phyloP scores from a whole-genome alignment of 1,140 invertebrate species.

The Ostrea denselamellosa region DNA sequence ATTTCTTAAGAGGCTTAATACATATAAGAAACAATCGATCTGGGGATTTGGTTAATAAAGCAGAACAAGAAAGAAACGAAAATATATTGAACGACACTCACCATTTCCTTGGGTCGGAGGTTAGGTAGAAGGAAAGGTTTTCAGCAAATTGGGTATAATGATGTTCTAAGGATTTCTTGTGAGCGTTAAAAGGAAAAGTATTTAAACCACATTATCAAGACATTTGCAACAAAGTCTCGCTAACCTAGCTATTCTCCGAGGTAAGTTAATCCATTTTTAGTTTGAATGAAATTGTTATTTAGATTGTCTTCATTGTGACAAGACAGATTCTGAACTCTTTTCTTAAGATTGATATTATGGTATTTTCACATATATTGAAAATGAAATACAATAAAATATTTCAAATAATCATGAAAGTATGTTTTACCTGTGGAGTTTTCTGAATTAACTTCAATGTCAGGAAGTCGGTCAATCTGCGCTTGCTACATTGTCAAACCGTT shows the following conservation, averaged over 20 bases:
- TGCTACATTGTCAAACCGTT: no score
- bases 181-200: neutral
- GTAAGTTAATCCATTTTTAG: neutral
- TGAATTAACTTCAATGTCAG: no score
- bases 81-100: slow-evolving; percentile 24
- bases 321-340: no score
- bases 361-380: no score
- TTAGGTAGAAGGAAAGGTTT: neutral
- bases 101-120: neutral
- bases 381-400: no score
- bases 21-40: slow-evolving; percentile 18
- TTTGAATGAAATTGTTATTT: no score
- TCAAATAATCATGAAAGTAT: no score
- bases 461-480: no score
- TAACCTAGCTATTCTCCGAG: neutral
- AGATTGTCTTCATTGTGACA: no score
- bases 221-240: neutral
- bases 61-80: slow-evolving; percentile 32
- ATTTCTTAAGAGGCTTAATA: slow-evolving; percentile 14
- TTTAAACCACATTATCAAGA: slow-evolving; percentile 26
- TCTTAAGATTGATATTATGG: no score
- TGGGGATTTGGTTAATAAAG: slow-evolving; percentile 23
- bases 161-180: neutral
- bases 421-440: no score
- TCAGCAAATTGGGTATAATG: neutral